Percentiles rank a stretch among this genome's conserved stretches.
Conservation (phyloP, 2,113 vertebrate genomes). For the Paracanthobrama guichenoti region DNA sequence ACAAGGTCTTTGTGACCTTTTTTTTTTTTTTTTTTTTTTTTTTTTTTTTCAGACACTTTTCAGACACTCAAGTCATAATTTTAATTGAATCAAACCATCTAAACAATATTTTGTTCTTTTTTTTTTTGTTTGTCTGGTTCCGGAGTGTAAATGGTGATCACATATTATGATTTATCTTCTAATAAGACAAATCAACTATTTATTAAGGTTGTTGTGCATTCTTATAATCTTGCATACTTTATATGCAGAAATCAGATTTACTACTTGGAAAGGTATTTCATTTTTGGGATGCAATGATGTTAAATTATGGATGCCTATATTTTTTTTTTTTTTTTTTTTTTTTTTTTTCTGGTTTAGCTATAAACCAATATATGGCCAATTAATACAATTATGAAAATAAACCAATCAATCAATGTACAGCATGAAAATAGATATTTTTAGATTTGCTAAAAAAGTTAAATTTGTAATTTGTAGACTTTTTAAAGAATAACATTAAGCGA, state of each 20-base stretch:
- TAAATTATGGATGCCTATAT: neutral
- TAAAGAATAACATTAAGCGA: neutral
- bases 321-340: neutral
- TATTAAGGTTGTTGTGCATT: neutral
- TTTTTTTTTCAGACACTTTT: neutral
- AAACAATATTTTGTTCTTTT: neutral
- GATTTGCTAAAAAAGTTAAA: neutral
- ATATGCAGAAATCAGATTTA: neutral
- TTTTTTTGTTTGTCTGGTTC: neutral
- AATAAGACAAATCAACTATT: neutral
- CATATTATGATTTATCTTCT: neutral
- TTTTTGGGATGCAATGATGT: neutral
- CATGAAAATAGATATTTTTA: neutral
- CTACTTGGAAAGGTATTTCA: neutral
- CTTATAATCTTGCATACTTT: neutral
- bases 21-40: neutral
- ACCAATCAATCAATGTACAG: neutral
- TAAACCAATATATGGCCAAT: neutral
- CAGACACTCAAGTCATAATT: neutral
- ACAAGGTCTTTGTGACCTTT: conserved; percentile 4
- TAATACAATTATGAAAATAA: neutral
- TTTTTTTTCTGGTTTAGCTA: neutral
- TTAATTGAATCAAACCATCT: neutral
- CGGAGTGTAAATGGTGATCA: neutral
- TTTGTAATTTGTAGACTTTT: neutral